Percentiles rank a stretch among this genome's conserved stretches.
Conservation (phyloP, 2,113 vertebrate genomes). For the Piprites chloris region DNA sequence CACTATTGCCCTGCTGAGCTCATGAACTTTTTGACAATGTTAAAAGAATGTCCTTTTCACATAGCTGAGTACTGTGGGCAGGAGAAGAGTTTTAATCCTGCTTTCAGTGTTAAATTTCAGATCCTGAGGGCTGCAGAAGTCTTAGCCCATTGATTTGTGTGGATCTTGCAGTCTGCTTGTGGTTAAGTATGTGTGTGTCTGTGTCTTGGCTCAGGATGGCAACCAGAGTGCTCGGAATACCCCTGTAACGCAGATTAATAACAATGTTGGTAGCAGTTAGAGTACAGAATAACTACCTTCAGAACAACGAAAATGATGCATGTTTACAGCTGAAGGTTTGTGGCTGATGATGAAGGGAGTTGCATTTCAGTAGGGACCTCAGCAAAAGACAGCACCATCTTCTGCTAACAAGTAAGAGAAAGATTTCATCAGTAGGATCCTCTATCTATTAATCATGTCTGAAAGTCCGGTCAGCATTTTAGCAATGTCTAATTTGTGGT, state of each 20-base stretch:
- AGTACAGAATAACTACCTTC: neutral
- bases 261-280: neutral
- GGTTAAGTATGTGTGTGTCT: neutral
- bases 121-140: neutral
- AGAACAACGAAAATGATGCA: neutral
- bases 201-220: neutral
- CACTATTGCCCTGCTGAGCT: neutral
- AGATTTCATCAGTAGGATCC: neutral
- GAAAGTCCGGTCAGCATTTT: neutral
- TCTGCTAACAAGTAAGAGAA: neutral
- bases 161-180: neutral
- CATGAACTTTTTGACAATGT: neutral
- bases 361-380: neutral
- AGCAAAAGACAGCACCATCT: neutral
- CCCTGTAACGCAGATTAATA: neutral
- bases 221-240: neutral
- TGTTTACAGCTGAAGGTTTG: neutral
- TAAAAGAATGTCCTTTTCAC: neutral
- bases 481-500: neutral
- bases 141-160: neutral
- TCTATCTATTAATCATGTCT: neutral
- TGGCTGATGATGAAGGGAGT: neutral
- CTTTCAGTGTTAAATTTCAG: neutral
- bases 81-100: neutral
- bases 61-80: neutral